Evolutionary conservation across 2,888 invertebrate genomes (phyloP).

Genomic region (Tetrapedia diversipes): DNA sequence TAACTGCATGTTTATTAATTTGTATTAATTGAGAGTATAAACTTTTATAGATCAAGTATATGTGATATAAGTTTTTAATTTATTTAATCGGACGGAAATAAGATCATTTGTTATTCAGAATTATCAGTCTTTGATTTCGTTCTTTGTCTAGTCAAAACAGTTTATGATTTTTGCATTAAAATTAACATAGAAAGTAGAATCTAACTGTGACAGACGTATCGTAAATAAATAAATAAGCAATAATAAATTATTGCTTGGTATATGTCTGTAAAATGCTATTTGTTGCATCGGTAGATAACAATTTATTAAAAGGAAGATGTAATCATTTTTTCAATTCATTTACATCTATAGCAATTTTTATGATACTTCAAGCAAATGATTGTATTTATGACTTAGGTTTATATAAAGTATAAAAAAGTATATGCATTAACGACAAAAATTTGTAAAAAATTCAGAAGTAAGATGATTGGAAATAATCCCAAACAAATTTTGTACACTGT

Average conservation of each 20-base stretch:
- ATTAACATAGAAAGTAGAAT: conserved; percentile 1
- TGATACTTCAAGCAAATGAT: neutral
- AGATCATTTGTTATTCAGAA: neutral
- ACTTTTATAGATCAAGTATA: neutral
- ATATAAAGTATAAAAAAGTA: conserved; percentile 6
- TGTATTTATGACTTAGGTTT: neutral
- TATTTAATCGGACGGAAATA: neutral
- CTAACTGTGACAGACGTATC: no score
- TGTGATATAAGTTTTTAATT: neutral
- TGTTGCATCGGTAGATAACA: neutral
- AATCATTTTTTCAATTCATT: neutral
- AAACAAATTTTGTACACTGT: conserved; percentile 9
- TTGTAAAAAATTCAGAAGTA: conserved; percentile 3
- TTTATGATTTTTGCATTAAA: neutral
- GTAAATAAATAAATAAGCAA: no score
- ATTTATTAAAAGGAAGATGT: neutral
- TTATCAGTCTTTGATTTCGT: neutral
- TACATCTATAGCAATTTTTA: neutral
- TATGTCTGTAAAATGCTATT: neutral
- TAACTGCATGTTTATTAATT: conserved; percentile 5
- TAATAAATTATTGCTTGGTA: neutral
- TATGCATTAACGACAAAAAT: neutral
- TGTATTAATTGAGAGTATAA: neutral
- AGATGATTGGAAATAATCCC: conserved; percentile 26
- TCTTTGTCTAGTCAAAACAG: conserved; percentile 34